Conservation (phyloP, 2,113 vertebrate species). For the Polyodon spathula region DNA sequence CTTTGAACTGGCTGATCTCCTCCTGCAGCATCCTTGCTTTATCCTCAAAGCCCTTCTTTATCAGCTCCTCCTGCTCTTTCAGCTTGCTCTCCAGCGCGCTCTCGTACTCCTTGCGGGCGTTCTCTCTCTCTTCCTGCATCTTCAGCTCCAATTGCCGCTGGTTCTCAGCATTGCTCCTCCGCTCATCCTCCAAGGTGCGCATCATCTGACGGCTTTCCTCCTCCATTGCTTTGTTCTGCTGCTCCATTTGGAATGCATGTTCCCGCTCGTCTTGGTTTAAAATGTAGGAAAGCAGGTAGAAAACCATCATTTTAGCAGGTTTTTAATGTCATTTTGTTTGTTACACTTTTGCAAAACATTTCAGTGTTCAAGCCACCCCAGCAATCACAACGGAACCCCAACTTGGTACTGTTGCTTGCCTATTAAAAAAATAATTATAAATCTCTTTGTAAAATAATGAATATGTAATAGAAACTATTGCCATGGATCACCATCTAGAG, state of each 20-base stretch:
- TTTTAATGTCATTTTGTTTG: too few species aligned
- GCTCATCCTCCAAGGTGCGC: slow-evolving; percentile 15
- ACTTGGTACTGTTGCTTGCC: too few species aligned
- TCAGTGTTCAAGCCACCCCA: too few species aligned
- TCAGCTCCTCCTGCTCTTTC: slow-evolving; percentile 21
- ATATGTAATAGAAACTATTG: too few species aligned
- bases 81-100: slow-evolving; percentile 29
- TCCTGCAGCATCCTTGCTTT: slow-evolving; percentile 21
- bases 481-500: too few species aligned
- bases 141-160: slow-evolving; percentile 19
- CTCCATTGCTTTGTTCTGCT: slow-evolving; percentile 20
- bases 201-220: slow-evolving; percentile 16
- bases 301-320: too few species aligned
- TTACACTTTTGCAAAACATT: too few species aligned
- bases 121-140: slow-evolving; percentile 22
- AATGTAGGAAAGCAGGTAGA: too few species aligned
- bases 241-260: slow-evolving; percentile 15
- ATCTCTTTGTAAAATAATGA: too few species aligned
- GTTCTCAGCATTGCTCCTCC: slow-evolving; percentile 16
- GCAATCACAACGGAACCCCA: too few species aligned
- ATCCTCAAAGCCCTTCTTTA: slow-evolving; percentile 19
- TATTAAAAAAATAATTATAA: too few species aligned
- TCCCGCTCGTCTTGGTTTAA: slow-evolving; percentile 23
- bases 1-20: slow-evolving; percentile 24
- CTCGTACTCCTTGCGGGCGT: slow-evolving; percentile 18